Conservation (phyloP, 2,888 invertebrate species). For the Osmoderma eremita region DNA sequence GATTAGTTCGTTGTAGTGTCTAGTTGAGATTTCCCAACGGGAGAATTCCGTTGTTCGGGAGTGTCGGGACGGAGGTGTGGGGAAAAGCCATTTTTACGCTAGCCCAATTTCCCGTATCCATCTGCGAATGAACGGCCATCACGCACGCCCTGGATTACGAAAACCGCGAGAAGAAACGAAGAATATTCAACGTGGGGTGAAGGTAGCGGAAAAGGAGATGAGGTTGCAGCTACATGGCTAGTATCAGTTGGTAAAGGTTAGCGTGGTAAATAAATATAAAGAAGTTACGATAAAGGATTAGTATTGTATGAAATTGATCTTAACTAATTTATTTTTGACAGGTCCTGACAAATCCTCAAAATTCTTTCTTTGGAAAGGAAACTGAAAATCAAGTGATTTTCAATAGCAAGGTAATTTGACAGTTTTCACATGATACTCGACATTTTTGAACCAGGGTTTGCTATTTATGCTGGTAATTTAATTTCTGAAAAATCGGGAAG, state of each 20-base stretch:
- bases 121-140: constrained; percentile 45
- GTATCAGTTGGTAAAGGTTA: background rate
- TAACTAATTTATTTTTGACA: too few species aligned
- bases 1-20: constrained; percentile 38
- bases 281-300: too few species aligned
- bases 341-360: too few species aligned
- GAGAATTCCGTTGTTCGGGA: constrained; percentile 49
- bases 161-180: constrained; percentile 5
- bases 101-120: constrained; percentile 51
- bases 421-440: too few species aligned
- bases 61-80: background rate
- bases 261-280: too few species aligned
- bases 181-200: background rate
- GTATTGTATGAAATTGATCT: too few species aligned
- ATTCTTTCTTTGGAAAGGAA: too few species aligned
- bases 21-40: constrained; percentile 54
- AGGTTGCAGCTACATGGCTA: background rate
- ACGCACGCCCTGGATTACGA: constrained; percentile 25
- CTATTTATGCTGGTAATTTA: too few species aligned
- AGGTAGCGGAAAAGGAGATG: background rate
- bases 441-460: too few species aligned
- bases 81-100: constrained; percentile 46
- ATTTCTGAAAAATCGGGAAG: too few species aligned
- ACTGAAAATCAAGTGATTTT: too few species aligned
- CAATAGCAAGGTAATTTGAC: too few species aligned